These are phyloP conservation scores for Maniola hyperantus DNA, from an alignment of 2,888 invertebrate genomes.

Conservation along the genomic window DNA sequence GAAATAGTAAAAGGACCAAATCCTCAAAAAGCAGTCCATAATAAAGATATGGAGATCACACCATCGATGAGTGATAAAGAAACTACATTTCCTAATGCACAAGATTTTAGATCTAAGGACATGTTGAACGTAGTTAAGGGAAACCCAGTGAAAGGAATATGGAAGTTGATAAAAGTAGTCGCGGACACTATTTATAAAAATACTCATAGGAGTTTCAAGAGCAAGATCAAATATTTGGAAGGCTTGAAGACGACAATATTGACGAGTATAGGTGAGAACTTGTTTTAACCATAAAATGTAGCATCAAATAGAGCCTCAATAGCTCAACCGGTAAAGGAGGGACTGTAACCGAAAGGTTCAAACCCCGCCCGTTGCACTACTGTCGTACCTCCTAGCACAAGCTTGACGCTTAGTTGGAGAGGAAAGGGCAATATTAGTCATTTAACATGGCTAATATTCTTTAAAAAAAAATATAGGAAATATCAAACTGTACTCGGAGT, in stretches of 20 bases:
- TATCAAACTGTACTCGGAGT: too few relatives aligned
- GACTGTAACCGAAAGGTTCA: too few relatives aligned
- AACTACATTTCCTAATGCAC: neutral
- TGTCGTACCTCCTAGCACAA: too few relatives aligned
- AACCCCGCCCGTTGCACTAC: too few relatives aligned
- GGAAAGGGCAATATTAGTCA: too few relatives aligned
- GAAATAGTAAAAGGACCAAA: neutral
- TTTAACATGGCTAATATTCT: too few relatives aligned
- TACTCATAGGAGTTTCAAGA: conserved; percentile 67
- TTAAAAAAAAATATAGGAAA: too few relatives aligned
- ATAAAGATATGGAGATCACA: neutral
- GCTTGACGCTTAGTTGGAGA: too few relatives aligned
- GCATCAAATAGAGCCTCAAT: too few relatives aligned
- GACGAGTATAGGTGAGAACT: conserved; percentile 2
- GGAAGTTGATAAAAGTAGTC: conserved; percentile 64
- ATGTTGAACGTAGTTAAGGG: conserved; percentile 44
- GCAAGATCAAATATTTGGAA: conserved; percentile 83
- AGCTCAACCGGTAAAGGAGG: too few relatives aligned
- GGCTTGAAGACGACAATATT: conserved; percentile 54
- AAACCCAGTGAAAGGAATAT: conserved; percentile 56
- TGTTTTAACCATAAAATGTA: too few relatives aligned
- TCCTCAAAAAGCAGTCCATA: neutral
- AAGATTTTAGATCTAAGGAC: neutral
- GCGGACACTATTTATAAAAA: conserved; percentile 68
- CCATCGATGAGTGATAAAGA: conserved; percentile 8